Conservation (phyloP, 1,140 invertebrate species). For the Zaprionus ornatus region DNA sequence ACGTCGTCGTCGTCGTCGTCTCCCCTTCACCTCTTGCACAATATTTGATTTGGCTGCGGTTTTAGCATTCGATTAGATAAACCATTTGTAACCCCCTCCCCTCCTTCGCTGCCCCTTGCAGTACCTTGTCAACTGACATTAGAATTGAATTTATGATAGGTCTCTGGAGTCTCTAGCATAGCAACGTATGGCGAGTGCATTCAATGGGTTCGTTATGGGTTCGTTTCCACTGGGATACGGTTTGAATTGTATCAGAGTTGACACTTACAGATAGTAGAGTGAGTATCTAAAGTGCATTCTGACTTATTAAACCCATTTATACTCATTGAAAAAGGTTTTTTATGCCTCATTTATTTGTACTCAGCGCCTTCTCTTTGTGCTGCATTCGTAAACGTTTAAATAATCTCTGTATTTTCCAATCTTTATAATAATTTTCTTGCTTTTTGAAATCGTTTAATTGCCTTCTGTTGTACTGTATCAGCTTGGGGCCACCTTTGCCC, state of each 20-base stretch:
- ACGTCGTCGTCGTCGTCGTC: conserved; percentile 25
- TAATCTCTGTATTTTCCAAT: conserved; percentile 10
- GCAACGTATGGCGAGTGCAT: neutral
- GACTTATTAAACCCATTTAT: neutral
- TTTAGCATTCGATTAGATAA: conserved; percentile 46
- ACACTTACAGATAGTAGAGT: neutral
- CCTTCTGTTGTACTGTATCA: neutral
- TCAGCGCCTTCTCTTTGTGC: neutral
- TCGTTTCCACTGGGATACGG: neutral
- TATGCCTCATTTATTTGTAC: neutral
- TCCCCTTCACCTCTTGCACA: conserved; percentile 54
- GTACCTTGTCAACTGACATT: conserved; percentile 10
- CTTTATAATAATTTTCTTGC: neutral
- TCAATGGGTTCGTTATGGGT: neutral
- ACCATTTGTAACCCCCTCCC: neutral
- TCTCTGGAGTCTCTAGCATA: neutral
- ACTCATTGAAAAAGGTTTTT: neutral
- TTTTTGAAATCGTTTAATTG: neutral
- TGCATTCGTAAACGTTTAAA: conserved; percentile 45
- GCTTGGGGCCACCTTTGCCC: neutral
- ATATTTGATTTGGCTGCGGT: conserved; percentile 48
- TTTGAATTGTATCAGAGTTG: neutral
- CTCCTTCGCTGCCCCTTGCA: neutral
- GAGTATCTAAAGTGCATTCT: neutral
- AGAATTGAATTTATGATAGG: conserved; percentile 40